Evolutionary conservation across 2,113 vertebrate genomes (phyloP).

Genomic region (Lanius collurio): DNA sequence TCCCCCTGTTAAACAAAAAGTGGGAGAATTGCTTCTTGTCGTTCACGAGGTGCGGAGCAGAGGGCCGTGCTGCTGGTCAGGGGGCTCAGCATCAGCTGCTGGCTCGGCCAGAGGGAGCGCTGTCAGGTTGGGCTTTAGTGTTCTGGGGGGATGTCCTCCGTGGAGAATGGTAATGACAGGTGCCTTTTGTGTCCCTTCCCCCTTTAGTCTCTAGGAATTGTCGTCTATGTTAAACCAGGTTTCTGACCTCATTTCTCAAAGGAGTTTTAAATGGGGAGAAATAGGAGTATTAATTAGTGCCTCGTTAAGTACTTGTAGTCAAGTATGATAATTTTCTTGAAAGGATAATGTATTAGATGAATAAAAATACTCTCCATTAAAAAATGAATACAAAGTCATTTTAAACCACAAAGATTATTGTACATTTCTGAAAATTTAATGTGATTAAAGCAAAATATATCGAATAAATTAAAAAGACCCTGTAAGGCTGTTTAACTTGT

Average conservation of each 20-base stretch:
- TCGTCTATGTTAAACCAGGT: background rate
- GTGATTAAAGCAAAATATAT: conserved; percentile 48
- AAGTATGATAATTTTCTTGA: conserved; percentile 60
- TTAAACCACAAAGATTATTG: conserved; percentile 58
- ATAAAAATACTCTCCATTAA: conserved; percentile 67
- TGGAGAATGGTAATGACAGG: background rate
- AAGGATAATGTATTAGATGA: conserved; percentile 62
- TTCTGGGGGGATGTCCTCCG: background rate
- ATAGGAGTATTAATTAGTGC: conserved; percentile 61
- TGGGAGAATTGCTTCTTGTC: background rate
- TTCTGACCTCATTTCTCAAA: conserved; percentile 66
- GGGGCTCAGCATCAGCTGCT: background rate
- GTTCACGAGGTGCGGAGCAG: background rate
- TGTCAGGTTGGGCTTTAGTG: background rate
- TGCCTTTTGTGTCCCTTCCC: background rate
- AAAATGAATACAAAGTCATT: conserved; percentile 47
- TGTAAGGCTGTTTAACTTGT: conserved; percentile 29
- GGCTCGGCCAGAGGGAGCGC: background rate
- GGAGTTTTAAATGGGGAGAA: conserved; percentile 47
- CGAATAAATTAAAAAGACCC: conserved; percentile 39
- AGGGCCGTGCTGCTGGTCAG: background rate
- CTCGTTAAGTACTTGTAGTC: conserved; percentile 61
- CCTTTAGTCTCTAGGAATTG: background rate
- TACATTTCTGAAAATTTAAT: conserved; percentile 47
- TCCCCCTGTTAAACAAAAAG: background rate